A percentile compares a stretch with the other conserved stretches of the same genome.
These are phyloP conservation scores for Microplitis deprimator DNA, from an alignment of 2,888 invertebrate species.

Conservation along the genomic window DNA sequence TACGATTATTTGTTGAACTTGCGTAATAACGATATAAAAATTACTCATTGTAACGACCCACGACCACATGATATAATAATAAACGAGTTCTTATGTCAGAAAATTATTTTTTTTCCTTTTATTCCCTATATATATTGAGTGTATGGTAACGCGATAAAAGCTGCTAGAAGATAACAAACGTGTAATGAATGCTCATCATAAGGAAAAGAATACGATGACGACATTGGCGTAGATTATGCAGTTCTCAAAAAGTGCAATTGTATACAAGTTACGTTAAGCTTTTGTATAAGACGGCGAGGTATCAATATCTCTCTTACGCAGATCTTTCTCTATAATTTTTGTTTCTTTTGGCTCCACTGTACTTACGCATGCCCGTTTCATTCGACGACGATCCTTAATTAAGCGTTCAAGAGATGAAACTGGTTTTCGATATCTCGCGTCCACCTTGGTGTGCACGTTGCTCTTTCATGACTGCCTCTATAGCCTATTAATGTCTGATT, in stretches of 20 bases:
- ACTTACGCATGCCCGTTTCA: conserved; percentile 63
- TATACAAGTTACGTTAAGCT: conserved; percentile 39
- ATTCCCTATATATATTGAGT: conserved; percentile 59
- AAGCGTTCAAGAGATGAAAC: conserved; percentile 71
- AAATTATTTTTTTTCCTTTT: background rate
- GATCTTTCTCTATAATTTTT: conserved; percentile 38
- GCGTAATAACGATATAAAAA: conserved; percentile 42
- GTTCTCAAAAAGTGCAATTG: background rate
- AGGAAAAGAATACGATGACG: conserved; percentile 45
- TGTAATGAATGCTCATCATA: conserved; percentile 61
- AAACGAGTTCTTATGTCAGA: background rate
- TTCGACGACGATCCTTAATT: conserved; percentile 65
- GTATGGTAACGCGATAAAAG: conserved; percentile 61
- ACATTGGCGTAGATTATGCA: conserved; percentile 17
- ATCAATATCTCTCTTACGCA: conserved; percentile 59
- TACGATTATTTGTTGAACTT: conserved; percentile 12
- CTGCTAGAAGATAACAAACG: conserved; percentile 70
- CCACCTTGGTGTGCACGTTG: conserved; percentile 42
- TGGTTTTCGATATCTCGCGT: conserved; percentile 62
- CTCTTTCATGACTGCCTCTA: conserved; percentile 35
- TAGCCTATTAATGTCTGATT: conserved; percentile 17
- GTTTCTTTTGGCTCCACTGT: conserved; percentile 56
- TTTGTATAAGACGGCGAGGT: conserved; percentile 5
- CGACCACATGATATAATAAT: conserved; percentile 17
- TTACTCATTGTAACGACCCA: conserved; percentile 39